These are phyloP conservation scores for Ochropacha duplaris DNA, from an alignment of 2,888 invertebrate species.

Conservation along the genomic window DNA sequence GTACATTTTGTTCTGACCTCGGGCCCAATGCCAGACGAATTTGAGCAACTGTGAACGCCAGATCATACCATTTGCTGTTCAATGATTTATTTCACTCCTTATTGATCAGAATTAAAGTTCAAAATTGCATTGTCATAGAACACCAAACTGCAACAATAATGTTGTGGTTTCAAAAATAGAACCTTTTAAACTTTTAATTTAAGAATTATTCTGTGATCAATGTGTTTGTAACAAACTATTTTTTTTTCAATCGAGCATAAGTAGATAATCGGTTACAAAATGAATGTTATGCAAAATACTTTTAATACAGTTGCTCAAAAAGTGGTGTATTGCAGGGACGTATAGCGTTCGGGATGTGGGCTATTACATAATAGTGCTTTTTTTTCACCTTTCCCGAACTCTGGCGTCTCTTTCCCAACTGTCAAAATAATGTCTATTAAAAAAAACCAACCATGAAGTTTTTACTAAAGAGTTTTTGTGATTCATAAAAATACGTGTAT, in stretches of 20 bases:
- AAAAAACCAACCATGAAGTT: too few relatives aligned
- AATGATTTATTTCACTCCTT: background rate
- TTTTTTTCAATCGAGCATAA: background rate
- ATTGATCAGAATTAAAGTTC: background rate
- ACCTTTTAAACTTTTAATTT: background rate
- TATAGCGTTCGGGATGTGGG: too few relatives aligned
- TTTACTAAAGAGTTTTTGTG: too few relatives aligned
- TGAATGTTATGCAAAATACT: too few relatives aligned
- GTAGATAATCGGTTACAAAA: too few relatives aligned
- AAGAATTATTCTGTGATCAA: background rate
- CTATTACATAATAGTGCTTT: too few relatives aligned
- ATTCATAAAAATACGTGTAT: too few relatives aligned
- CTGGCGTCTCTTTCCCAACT: too few relatives aligned
- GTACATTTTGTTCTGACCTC: conserved; percentile 27
- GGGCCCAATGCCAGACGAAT: conserved; percentile 35
- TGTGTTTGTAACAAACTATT: conserved; percentile 5
- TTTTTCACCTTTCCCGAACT: too few relatives aligned
- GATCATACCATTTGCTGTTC: background rate
- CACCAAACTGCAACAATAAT: background rate
- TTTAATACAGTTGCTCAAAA: too few relatives aligned
- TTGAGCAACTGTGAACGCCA: conserved; percentile 6
- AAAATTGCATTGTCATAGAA: background rate
- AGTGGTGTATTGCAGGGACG: too few relatives aligned
- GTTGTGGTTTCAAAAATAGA: background rate
- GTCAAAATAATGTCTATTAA: too few relatives aligned